Conservation (phyloP, 2,113 vertebrate species). For the Bubalus kerabau region DNA sequence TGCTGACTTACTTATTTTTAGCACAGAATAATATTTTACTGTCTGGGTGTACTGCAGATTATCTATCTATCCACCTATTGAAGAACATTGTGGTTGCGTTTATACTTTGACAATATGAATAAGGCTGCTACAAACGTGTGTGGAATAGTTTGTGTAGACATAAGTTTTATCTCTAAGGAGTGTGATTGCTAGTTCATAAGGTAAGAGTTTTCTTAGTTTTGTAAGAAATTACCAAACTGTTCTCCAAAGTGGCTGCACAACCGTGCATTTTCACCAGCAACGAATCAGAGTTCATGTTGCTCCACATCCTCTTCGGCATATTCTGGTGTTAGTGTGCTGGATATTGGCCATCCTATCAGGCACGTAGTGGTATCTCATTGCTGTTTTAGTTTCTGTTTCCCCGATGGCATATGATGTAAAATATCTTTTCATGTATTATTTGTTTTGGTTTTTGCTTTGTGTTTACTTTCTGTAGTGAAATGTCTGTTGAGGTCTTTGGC, state of each 20-base stretch:
- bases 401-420: neutral
- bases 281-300: neutral
- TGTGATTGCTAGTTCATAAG: neutral
- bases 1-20: neutral
- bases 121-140: neutral
- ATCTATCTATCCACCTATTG: neutral
- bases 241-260: neutral
- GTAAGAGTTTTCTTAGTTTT: neutral
- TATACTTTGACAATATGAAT: neutral
- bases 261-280: neutral
- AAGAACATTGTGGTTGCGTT: neutral
- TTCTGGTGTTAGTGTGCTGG: neutral
- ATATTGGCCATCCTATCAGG: neutral
- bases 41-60: neutral
- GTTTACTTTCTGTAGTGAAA: neutral
- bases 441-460: neutral
- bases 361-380: accelerated
- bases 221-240: neutral
- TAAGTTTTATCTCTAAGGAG: neutral
- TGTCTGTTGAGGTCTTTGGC: neutral
- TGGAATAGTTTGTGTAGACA: neutral
- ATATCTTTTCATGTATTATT: neutral
- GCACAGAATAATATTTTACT: neutral
- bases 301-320: neutral
- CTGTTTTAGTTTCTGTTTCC: neutral